Evolutionary conservation across 2,113 vertebrate species (phyloP).

Genomic region (Raja brachyura): DNA sequence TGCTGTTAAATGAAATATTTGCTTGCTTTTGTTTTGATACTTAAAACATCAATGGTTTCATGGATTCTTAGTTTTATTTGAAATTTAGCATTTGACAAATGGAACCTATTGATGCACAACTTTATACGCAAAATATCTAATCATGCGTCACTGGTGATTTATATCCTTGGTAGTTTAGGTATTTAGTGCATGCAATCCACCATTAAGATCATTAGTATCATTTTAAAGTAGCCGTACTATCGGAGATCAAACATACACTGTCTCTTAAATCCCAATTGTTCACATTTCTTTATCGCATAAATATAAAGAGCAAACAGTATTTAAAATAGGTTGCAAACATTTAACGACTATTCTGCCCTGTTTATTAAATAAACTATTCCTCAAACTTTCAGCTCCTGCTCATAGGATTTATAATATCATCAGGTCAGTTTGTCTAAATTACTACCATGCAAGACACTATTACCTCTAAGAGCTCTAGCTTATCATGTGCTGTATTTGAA

Average conservation of each 20-base stretch:
- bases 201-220: no score
- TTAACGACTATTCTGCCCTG: background rate
- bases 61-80: background rate
- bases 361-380: background rate
- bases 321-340: slow-evolving; percentile 1
- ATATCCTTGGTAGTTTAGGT: background rate
- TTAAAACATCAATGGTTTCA: background rate
- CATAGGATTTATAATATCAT: slow-evolving; percentile 2
- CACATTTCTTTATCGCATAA: background rate
- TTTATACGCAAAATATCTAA: background rate
- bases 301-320: background rate
- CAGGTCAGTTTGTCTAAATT: background rate
- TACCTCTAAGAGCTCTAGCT: background rate
- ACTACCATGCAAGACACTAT: background rate
- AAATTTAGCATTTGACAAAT: background rate
- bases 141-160: background rate
- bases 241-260: no score
- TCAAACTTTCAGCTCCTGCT: background rate
- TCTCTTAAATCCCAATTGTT: no score
- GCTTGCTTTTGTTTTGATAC: no score
- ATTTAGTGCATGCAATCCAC: no score
- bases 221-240: no score
- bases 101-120: background rate
- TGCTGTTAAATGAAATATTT: background rate
- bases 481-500: background rate